Base-by-base conservation (phyloP, 1,140 invertebrate genomes). In the Zelostemma sp. region DNA sequence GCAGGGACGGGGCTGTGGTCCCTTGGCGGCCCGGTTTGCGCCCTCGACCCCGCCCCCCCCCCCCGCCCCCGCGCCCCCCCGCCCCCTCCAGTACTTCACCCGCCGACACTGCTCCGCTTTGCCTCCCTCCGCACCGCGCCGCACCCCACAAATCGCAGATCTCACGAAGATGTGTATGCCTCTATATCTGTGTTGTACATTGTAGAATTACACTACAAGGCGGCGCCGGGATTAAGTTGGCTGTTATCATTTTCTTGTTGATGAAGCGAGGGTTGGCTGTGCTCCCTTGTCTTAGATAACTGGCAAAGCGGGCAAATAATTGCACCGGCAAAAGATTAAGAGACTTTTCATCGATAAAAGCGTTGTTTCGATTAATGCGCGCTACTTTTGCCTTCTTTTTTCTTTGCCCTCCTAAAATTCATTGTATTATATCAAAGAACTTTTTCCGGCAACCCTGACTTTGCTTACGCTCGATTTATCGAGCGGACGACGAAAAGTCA, bases 11-110 rank as follows among this genome's bases (percentile, higher is more conserved):
- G n/a, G n/a, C n/a, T n/a, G n/a, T n/a, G n/a, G n/a, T n/a, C 25
- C 25, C 25, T 8, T 28, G 25, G 8, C 25, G 3, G 25, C 25
- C 25, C 3, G 25, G 3, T 28, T 28, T 28, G 3, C 3, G 8
- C 25, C 25, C 76, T 67, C 74, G 48, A 59, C 66, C 61, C 55
- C 68, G 40, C 57, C 63, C 57, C 51, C 74, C 66, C 74, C 57
- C 25, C 54, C 51, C 51, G 48, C 60, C 28, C 54, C 51, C 54
- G 19, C 58, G 33, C 66, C 74, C 57, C 25, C 54, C 51, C 51
- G 48, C 60, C 28, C 54, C 51, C 54, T 19, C 58, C 35, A n/a
- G n/a, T n/a, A n/a, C n/a, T n/a, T n/a, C 25, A 28, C 28, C 60
- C 48, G 16, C 63, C 25, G 28, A 5, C 56, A 54, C 38, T 53